Evolutionary conservation across 2,888 invertebrate species (phyloP), one percentile per base, ranked within the genome.

Genomic region (Tromatobia lineatoria): DNA sequence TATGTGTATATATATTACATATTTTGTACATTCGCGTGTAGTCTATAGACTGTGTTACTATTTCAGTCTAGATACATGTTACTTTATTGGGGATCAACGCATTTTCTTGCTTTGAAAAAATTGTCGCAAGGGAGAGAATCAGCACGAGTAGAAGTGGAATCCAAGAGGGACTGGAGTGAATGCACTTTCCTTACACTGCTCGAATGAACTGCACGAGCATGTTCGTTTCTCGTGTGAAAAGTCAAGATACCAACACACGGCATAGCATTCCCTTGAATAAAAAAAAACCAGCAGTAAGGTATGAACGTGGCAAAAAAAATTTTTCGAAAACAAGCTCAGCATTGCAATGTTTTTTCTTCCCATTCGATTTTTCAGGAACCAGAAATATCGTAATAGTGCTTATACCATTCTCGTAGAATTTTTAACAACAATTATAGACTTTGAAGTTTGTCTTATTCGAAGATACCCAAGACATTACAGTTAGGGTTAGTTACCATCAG

Each of bases 171-270:
- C 57, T 81, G 57, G 61, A 50, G 54, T 42, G 23, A 73, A 77
- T 50, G 80, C 61, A 69, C 38, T 61, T 79, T 82, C 73, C 59
- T 74, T 45, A 66, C 66, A 52, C 76, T 59, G 73, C 87, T 85
- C 85, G 88, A 85, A 88, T 83, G 87, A 67, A 71, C n/a, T 29
- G 75, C 76, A 77, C 73, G 18, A 42, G 92, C 89, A 90, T 75
- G 59, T 79, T 84, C 47, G 79, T 74, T 67, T 34, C 76, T 78
- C 69, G 85, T 86, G 85, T 70, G 83, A 87, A 87, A 87, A 86
- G 83, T 87, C 86, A 87, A 79, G 83, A 84, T 70, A 74, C n/a
- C 8, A 50, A 45, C 29, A 74, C 77, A 69, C 80, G 79, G 75
- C 59, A 77, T 74, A 64, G 23, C 42, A 42, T 50, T n/a, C 45